A percentile compares a stretch with the other conserved stretches of the same genome.
These are phyloP conservation scores for Neuroscelio doddi DNA, from an alignment of 2,888 invertebrate genomes.

Conservation along the genomic window DNA sequence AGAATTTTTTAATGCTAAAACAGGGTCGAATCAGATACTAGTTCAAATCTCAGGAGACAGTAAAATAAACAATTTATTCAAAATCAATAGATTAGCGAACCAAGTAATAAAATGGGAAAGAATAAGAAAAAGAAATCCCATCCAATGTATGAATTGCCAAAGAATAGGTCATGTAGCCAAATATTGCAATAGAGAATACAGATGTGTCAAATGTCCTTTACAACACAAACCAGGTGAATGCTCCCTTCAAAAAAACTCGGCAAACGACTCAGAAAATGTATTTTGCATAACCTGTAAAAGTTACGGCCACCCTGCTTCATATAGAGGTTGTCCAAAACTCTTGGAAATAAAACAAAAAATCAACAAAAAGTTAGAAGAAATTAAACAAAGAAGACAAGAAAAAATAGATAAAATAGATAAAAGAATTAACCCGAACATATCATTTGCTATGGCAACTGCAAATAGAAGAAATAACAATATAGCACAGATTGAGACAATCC, in stretches of 20 bases:
- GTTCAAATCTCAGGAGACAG: constrained; percentile 18
- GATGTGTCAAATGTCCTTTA: constrained; percentile 20
- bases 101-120: constrained; percentile 19
- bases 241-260: background rate
- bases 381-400: background rate
- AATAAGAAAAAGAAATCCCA: background rate
- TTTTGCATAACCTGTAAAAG: constrained; percentile 1
- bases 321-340: constrained; percentile 6
- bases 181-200: constrained; percentile 12
- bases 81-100: constrained; percentile 8
- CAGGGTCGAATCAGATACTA: constrained; percentile 10
- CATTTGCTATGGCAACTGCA: too few relatives aligned
- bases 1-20: constrained; percentile 17
- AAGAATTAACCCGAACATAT: too few relatives aligned
- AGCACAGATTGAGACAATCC: too few relatives aligned
- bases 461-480: too few relatives aligned
- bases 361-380: background rate
- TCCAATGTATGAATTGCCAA: constrained; percentile 14
- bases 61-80: background rate
- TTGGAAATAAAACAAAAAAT: background rate
- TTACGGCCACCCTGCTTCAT: constrained; percentile 6
- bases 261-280: background rate
- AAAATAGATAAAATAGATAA: background rate
- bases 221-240: constrained; percentile 14
- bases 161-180: constrained; percentile 12